Evolutionary conservation across 2,113 vertebrate genomes (phyloP).

Genomic region (Leptodactylus fuscus): DNA sequence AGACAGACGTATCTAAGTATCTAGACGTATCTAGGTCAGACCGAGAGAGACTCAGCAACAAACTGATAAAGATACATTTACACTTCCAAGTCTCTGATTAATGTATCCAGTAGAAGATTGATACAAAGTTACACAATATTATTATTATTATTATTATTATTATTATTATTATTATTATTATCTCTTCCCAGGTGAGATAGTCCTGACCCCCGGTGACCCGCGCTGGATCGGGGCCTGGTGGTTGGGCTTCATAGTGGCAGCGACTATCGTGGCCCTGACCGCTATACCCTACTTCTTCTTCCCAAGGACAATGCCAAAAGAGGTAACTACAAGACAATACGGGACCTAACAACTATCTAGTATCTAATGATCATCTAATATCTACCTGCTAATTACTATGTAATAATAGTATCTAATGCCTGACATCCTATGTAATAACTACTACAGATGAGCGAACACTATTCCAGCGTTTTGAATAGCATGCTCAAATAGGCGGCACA

Average conservation of each 20-base stretch:
- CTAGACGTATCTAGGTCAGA: slow-evolving; percentile 14
- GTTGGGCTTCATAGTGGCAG: slow-evolving; percentile 89
- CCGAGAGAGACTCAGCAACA: background rate
- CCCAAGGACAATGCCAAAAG: slow-evolving; percentile 81
- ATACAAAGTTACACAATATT: too few relatives aligned
- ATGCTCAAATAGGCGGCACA: too few relatives aligned
- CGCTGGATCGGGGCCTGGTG: slow-evolving; percentile 98
- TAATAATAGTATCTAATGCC: too few relatives aligned
- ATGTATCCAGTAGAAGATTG: background rate
- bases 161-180: too few relatives aligned
- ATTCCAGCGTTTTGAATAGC: too few relatives aligned
- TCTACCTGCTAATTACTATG: too few relatives aligned
- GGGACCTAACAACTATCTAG: too few relatives aligned
- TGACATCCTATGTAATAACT: too few relatives aligned
- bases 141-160: too few relatives aligned
- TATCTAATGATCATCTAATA: too few relatives aligned
- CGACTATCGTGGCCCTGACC: slow-evolving; percentile 78
- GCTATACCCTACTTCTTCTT: slow-evolving; percentile 92
- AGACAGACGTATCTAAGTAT: background rate
- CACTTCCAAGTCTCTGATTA: background rate
- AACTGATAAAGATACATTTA: background rate
- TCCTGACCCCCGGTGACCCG: slow-evolving; percentile 75
- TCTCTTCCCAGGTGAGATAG: slow-evolving; percentile 74
- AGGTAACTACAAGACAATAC: too few relatives aligned
- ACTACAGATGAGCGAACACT: too few relatives aligned